Evolutionary conservation across 1,140 invertebrate genomes (phyloP).

Genomic region (Saccostrea glomerata): DNA sequence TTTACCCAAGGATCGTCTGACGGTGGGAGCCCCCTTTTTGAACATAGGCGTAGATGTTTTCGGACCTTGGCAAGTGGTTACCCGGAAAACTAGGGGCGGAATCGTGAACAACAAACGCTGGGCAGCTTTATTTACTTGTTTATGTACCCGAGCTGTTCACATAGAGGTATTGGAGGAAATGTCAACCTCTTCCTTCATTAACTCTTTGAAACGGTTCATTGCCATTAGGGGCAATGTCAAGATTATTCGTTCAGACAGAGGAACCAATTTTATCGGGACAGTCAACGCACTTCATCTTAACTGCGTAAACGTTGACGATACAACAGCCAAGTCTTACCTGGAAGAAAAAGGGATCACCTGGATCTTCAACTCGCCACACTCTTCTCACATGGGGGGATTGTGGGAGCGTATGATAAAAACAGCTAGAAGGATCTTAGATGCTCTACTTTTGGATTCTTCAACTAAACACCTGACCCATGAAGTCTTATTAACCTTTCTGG

Average conservation of each 20-base stretch:
- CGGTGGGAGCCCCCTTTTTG: constrained; percentile 38
- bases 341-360: constrained; percentile 29
- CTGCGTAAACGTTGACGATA: constrained; percentile 33
- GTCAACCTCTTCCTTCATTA: constrained; percentile 59
- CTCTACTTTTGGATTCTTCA: no score
- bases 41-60: constrained; percentile 54
- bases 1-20: constrained; percentile 50
- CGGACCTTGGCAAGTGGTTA: constrained; percentile 47
- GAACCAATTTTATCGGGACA: constrained; percentile 65
- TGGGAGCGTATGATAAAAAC: no score
- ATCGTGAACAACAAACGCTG: constrained; percentile 46
- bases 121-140: no score
- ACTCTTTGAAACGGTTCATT: constrained; percentile 57
- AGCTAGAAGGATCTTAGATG: no score
- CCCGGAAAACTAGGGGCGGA: constrained; percentile 50
- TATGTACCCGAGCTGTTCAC: constrained; percentile 51
- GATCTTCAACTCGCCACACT: constrained; percentile 58
- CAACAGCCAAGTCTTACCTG: constrained; percentile 29
- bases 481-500: constrained; percentile 58
- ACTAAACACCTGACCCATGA: no score
- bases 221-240: constrained; percentile 57
- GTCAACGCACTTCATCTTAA: constrained; percentile 5
- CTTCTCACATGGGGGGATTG: no score
- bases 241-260: constrained; percentile 55
- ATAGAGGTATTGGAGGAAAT: constrained; percentile 62